Evolutionary conservation across 2,888 invertebrate genomes (phyloP).

Genomic region (Meloe dianella): DNA sequence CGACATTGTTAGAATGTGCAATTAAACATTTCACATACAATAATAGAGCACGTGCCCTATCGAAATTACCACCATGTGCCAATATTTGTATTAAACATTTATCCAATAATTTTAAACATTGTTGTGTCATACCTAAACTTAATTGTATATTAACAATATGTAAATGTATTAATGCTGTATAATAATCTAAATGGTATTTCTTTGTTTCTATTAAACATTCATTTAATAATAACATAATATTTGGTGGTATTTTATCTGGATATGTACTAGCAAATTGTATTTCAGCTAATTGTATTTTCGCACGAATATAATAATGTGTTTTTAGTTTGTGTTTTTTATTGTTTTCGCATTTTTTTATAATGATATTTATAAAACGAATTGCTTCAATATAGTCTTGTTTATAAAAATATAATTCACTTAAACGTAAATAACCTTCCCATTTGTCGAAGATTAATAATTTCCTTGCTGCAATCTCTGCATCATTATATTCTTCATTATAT

Average conservation of each 20-base stretch:
- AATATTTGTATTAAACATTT: conserved; percentile 65
- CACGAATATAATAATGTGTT: conserved; percentile 66
- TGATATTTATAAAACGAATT: conserved; percentile 59
- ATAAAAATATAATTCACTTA: conserved; percentile 65
- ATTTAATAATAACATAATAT: conserved; percentile 67
- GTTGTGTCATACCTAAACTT: conserved; percentile 76
- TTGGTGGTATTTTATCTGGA: conserved; percentile 64
- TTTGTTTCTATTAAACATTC: conserved; percentile 77
- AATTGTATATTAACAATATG: conserved; percentile 81
- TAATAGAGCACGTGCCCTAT: conserved; percentile 77
- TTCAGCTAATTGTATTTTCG: conserved; percentile 73
- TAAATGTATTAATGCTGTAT: conserved; percentile 76
- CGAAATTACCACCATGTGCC: conserved; percentile 81
- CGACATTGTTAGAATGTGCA: conserved; percentile 64
- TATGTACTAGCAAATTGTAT: conserved; percentile 64
- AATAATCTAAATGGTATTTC: conserved; percentile 78
- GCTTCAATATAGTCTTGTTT: conserved; percentile 61
- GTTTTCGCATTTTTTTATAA: conserved; percentile 63
- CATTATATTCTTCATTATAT: conserved; percentile 69
- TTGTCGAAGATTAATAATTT: conserved; percentile 72
- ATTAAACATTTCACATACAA: conserved; percentile 80
- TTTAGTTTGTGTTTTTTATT: conserved; percentile 64
- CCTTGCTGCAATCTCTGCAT: conserved; percentile 72
- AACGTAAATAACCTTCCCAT: conserved; percentile 69
- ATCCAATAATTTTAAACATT: conserved; percentile 74